These are phyloP conservation scores for Penaeus chinensis DNA, from an alignment of 1,140 invertebrate genomes.

Conservation along the genomic window DNA sequence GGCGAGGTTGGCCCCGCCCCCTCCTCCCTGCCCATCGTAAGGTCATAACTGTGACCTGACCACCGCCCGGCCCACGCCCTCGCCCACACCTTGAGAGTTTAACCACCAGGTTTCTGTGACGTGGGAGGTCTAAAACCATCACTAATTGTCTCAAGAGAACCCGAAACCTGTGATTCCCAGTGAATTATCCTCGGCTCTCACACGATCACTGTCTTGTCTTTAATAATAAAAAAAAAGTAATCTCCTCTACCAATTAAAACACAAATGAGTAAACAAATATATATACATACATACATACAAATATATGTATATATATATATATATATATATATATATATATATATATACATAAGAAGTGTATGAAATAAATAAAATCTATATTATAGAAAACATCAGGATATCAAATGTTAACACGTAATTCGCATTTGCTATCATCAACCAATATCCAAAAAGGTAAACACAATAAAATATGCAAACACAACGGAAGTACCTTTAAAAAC, in stretches of 20 bases:
- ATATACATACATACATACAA: background rate
- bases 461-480: too few relatives aligned
- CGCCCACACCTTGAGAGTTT: background rate
- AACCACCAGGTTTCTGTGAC: conserved; percentile 1
- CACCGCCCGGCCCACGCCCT: background rate
- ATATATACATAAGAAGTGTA: background rate
- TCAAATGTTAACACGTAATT: background rate
- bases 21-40: conserved; percentile 13
- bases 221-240: too few relatives aligned
- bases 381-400: background rate
- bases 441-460: too few relatives aligned
- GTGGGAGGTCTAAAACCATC: conserved; percentile 16
- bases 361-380: background rate
- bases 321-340: background rate
- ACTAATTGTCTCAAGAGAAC: conserved; percentile 27
- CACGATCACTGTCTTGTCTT: too few relatives aligned
- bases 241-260: too few relatives aligned
- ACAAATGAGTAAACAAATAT: too few relatives aligned
- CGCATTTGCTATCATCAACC: too few relatives aligned
- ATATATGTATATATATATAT: conserved; percentile 3
- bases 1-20: conserved; percentile 46
- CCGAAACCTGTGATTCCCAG: background rate
- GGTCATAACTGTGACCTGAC: conserved; percentile 43
- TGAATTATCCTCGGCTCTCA: background rate
- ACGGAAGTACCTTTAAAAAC: too few relatives aligned